A percentile compares a stretch with the other conserved stretches of the same genome.
Conservation (phyloP, 92 coral and sea anemone species). For the Palythoa heliodiscus region DNA sequence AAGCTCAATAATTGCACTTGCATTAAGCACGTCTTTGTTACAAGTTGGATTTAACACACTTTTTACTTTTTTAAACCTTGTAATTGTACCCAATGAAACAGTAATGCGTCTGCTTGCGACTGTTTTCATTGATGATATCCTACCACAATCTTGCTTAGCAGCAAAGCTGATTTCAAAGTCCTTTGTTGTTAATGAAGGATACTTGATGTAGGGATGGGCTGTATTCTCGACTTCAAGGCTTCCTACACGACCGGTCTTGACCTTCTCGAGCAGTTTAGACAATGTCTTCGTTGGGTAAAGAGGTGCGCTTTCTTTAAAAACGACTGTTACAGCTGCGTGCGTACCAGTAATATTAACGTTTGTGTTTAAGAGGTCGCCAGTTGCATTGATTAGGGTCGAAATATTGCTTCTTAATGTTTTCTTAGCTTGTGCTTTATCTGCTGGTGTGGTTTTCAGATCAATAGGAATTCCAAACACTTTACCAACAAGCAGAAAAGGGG, state of each 20-base stretch:
- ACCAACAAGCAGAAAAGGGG: neutral
- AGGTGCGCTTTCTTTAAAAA: neutral
- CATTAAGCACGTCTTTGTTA: neutral
- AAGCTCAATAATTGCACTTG: neutral
- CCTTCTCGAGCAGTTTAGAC: neutral
- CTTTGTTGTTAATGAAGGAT: constrained; percentile 31
- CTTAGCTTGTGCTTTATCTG: neutral
- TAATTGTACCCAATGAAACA: neutral
- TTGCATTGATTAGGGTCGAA: neutral
- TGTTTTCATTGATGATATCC: neutral
- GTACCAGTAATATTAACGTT: neutral
- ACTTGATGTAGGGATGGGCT: constrained; percentile 21
- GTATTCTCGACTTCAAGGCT: neutral
- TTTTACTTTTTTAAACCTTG: neutral
- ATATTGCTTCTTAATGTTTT: neutral
- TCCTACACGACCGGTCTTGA: constrained; percentile 20
- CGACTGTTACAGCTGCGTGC: neutral
- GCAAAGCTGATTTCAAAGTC: neutral
- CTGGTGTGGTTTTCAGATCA: neutral
- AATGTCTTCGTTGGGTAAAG: constrained; percentile 10
- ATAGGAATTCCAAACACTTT: constrained; percentile 23
- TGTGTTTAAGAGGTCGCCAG: neutral
- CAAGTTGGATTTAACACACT: neutral
- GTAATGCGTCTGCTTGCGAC: neutral
- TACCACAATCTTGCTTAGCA: neutral